A percentile compares a stretch with the other conserved stretches of the same genome.
Evolutionary conservation across 2,797 vertebrate genomes (phyloP).

Genomic region (Enteromius viviparus): DNA sequence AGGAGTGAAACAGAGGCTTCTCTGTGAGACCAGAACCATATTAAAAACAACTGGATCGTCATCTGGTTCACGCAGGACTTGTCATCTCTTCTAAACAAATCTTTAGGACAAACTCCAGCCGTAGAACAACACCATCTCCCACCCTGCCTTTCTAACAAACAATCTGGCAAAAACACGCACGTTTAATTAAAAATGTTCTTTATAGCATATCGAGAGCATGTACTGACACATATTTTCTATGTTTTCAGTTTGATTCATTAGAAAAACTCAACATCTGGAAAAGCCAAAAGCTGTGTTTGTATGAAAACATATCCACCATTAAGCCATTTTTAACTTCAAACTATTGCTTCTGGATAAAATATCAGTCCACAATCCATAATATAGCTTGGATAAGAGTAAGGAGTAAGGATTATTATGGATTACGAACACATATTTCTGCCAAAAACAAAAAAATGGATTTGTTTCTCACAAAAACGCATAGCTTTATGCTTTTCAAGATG

Average conservation of each 20-base stretch:
- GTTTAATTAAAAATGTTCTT: conserved; percentile 18
- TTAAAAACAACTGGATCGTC: conserved; percentile 63
- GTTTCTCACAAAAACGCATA: too few relatives aligned
- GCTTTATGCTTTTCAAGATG: too few relatives aligned
- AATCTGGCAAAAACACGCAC: conserved; percentile 23
- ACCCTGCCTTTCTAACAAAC: conserved; percentile 20
- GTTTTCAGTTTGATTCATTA: neutral
- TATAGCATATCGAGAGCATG: neutral
- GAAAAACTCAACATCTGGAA: neutral
- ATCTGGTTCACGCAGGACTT: conserved; percentile 70
- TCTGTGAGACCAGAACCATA: conserved; percentile 32
- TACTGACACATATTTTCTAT: neutral
- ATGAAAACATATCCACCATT: neutral
- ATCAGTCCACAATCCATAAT: neutral
- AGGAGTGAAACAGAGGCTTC: conserved; percentile 29
- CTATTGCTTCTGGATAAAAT: neutral
- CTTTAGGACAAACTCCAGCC: conserved; percentile 55
- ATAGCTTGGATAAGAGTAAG: neutral
- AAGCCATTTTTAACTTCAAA: neutral
- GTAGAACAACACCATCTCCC: conserved; percentile 2
- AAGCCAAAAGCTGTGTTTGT: neutral
- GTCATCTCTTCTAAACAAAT: conserved; percentile 63
- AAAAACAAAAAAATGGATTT: too few relatives aligned
- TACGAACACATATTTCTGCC: too few relatives aligned
- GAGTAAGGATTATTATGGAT: too few relatives aligned